Conservation (phyloP, 37 sponge, comb jelly and placozoan species). For the Theonella swinhoei region DNA sequence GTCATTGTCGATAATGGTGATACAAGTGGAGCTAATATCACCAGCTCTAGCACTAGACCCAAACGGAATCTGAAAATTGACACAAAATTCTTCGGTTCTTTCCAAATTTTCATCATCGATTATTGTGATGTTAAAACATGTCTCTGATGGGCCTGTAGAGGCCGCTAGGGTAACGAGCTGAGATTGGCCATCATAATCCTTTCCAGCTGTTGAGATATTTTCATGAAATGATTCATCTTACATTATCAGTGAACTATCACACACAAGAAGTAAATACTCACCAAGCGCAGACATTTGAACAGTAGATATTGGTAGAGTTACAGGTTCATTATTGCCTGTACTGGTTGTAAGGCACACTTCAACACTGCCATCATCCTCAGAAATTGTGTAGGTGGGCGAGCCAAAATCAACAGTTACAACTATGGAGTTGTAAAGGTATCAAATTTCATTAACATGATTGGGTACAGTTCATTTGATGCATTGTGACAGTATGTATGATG, state of each 20-base stretch:
- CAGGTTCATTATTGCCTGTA: neutral
- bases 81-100: neutral
- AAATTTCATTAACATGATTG: too few relatives aligned
- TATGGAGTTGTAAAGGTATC: neutral
- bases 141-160: neutral
- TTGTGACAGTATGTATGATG: too few relatives aligned
- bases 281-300: neutral
- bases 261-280: neutral
- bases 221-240: neutral
- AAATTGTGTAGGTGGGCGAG: neutral
- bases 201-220: neutral
- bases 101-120: neutral
- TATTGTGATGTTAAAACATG: neutral
- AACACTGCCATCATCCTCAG: neutral
- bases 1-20: neutral
- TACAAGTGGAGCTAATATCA: neutral
- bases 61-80: neutral
- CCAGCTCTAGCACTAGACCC: neutral
- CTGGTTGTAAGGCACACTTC: slow-evolving; percentile 7
- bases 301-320: neutral
- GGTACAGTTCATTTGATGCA: too few relatives aligned
- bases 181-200: neutral
- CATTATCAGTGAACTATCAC: neutral
- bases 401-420: slow-evolving; percentile 29
- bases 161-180: neutral